Base-by-base conservation (phyloP, 2,113 vertebrate species). In the Trochalopteron elliotii region DNA sequence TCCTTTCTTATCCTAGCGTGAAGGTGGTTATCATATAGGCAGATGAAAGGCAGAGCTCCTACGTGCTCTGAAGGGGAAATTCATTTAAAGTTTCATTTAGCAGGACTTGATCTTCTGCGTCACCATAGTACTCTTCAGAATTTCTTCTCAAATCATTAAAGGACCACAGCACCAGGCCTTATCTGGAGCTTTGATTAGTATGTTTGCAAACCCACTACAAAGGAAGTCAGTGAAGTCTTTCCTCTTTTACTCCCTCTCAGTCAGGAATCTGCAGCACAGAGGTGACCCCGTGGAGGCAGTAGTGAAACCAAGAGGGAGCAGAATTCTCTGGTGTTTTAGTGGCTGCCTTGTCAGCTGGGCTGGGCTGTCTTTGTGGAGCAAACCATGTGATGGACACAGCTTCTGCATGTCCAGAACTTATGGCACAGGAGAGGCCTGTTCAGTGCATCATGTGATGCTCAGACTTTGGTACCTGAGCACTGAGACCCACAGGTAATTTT, bases 311-410 rank as follows among this genome's bases (percentile, higher is more conserved):
- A 27, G 69, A 16, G 37, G 44, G 69, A 79, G 82, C 59, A 72
- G 75, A 83, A 74, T 31, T 93, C 52, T 67, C 50, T 42, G 71
- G 35, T 40, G 52, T 80, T 55, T 14, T 3, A 10, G 78, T 16
- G 35, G 9, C 50, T 57, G 65, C 40, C 25, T 61, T 49, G 24
- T 11, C 20, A 10, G n/a, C 81, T 82, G 53, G 35, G 53, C 65
- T 52, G 57, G 56, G 49, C 59, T 92, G 52, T 33, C 23, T 74
- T 57, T 63, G 31, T 28, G 55, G 64, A 80, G 57, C 64, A 59
- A 35, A 30, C 3, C 0, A 0, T n/a, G 69, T n/a, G 52, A 17
- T 40, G 65, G 69, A 28, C 47, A 13, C 0, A 0, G 55, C 55
- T 74, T 53, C 30, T 9, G 13, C 0, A 3, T 68, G 30, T 18